These are phyloP conservation scores for Leptinotarsa rubiginosa DNA, from an alignment of 2,888 invertebrate species.

Conservation along the genomic window DNA sequence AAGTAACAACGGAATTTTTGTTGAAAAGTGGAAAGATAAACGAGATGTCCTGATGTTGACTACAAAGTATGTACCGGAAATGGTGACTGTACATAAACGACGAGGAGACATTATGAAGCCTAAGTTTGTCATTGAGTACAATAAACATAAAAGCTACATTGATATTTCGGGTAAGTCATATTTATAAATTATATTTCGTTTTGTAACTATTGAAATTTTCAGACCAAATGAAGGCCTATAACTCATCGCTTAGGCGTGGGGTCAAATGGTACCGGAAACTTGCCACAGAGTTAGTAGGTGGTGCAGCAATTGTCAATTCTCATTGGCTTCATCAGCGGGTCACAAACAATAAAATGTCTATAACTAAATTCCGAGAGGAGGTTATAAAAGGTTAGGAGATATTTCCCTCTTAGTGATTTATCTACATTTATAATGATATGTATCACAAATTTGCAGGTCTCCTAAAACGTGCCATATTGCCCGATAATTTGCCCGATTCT, in stretches of 20 bases:
- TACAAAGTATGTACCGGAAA: neutral
- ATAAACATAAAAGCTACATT: conserved; percentile 19
- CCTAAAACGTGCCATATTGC: neutral
- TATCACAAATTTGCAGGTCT: neutral
- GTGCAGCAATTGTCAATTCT: neutral
- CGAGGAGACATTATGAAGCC: conserved; percentile 17
- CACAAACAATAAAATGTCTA: neutral
- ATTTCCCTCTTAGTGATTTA: neutral
- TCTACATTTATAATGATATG: neutral
- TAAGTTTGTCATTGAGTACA: conserved; percentile 18
- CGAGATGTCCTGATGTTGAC: neutral
- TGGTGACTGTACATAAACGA: neutral
- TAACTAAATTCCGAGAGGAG: neutral
- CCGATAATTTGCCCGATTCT: neutral
- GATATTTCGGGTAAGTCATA: conserved; percentile 19
- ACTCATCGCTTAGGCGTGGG: conserved; percentile 20
- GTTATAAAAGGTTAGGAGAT: neutral
- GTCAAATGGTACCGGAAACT: conserved; percentile 5
- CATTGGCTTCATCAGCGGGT: neutral
- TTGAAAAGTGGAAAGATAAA: neutral
- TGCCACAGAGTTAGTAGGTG: neutral
- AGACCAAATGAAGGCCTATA: conserved; percentile 23
- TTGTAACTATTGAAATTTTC: neutral
- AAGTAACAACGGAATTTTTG: neutral
- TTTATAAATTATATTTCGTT: conserved; percentile 14